Evolutionary conservation across 2,113 vertebrate species (phyloP).

Genomic region (Pygoscelis adeliae): DNA sequence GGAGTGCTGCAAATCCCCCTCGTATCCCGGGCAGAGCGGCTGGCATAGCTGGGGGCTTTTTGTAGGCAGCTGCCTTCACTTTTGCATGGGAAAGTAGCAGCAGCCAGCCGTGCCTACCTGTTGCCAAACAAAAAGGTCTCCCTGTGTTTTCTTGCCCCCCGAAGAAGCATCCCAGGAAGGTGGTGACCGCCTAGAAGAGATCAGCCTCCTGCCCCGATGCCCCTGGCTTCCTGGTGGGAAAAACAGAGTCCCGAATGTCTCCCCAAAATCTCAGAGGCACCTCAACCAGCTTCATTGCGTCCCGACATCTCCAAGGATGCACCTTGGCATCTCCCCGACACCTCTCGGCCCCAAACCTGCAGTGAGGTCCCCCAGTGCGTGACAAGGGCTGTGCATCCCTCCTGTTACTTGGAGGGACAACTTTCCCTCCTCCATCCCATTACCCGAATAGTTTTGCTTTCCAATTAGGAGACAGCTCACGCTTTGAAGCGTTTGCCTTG

Average conservation of each 20-base stretch:
- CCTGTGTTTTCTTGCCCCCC: background rate
- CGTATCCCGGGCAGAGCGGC: background rate
- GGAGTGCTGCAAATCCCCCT: background rate
- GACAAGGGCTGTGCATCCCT: background rate
- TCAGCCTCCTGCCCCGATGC: fast-evolving
- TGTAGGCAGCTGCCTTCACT: background rate
- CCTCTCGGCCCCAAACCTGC: background rate
- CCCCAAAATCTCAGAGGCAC: background rate
- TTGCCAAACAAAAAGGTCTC: background rate
- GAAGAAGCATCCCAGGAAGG: background rate
- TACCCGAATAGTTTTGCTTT: background rate
- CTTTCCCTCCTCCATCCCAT: background rate
- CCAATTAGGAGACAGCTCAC: fast-evolving
- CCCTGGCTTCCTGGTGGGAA: background rate
- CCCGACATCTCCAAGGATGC: background rate
- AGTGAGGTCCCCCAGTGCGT: fast-evolving
- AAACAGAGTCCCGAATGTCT: background rate
- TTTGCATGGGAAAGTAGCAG: background rate
- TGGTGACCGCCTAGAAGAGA: background rate
- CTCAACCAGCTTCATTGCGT: fast-evolving
- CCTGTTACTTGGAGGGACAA: fast-evolving
- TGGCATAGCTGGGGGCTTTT: background rate
- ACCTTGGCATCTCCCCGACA: fast-evolving
- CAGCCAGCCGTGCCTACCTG: too few relatives aligned
- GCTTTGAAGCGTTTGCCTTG: background rate